A percentile compares a stretch with the other conserved stretches of the same genome.
phyloP scores from a whole-genome alignment of 1,140 invertebrate species.

The Gyrodactylus bullatarudis region DNA sequence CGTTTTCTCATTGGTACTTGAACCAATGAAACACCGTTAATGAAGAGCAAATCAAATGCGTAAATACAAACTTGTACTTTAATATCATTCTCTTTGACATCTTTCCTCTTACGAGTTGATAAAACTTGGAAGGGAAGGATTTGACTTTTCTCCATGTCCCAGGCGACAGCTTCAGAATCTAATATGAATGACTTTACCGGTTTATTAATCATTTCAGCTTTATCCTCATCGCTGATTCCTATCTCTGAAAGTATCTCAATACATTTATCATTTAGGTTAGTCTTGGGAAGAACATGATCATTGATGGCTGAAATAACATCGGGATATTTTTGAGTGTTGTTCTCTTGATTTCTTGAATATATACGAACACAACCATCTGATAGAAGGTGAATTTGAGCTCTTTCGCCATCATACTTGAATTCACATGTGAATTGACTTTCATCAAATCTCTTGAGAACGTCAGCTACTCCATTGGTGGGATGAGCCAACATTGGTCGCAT shows the following conservation, averaged over 20 bases:
- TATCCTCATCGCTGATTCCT: not conserved
- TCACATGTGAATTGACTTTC: conserved; percentile 63
- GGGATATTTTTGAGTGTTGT: conserved; percentile 88
- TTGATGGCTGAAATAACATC: conserved; percentile 42
- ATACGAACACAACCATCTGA: conserved; percentile 28
- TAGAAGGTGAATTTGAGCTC: conserved; percentile 39
- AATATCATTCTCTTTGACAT: conserved; percentile 50
- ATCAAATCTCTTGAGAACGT: conserved; percentile 63
- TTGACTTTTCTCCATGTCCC: conserved; percentile 49
- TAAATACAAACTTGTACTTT: conserved; percentile 89
- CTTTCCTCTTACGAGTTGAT: conserved; percentile 21
- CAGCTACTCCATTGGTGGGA: conserved; percentile 52
- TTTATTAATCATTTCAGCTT: conserved; percentile 13
- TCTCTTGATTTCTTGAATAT: conserved; percentile 83
- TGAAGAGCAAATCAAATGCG: conserved; percentile 75
- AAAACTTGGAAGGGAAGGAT: conserved; percentile 65
- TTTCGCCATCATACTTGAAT: conserved; percentile 95
- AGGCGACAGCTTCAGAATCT: conserved; percentile 86
- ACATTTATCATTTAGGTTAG: not conserved
- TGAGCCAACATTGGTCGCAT: conserved; percentile 93
- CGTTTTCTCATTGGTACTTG: conserved; percentile 38
- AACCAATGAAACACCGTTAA: conserved; percentile 59
- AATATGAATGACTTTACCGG: conserved; percentile 49
- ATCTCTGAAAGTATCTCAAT: not conserved
- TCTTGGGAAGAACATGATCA: conserved; percentile 8